phyloP scores from a whole-genome alignment of 2,797 vertebrate genomes.

The Tolypeutes matacus region DNA sequence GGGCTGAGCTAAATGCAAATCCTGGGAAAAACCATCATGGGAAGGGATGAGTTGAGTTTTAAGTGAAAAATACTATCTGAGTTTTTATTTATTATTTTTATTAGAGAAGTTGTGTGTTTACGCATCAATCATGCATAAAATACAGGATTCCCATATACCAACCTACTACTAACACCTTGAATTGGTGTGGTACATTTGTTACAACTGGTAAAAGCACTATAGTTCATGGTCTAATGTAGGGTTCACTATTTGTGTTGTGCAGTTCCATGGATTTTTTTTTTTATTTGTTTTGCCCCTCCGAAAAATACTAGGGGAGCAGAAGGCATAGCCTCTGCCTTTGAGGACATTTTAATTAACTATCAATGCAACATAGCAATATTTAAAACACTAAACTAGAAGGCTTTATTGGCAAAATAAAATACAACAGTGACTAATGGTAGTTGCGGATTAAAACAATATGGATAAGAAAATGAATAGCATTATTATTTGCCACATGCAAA shows the following conservation, averaged over 20 bases:
- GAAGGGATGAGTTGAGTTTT: background rate
- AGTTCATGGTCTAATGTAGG: too few relatives aligned
- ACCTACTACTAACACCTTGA: too few relatives aligned
- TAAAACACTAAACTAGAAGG: slow-evolving; percentile 36
- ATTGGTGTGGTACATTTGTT: too few relatives aligned
- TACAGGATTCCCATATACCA: too few relatives aligned
- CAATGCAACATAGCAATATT: background rate
- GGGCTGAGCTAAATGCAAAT: background rate
- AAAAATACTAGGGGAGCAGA: slow-evolving; percentile 33
- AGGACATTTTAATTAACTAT: slow-evolving; percentile 17
- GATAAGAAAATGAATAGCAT: background rate
- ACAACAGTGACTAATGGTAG: background rate
- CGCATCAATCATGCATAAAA: too few relatives aligned
- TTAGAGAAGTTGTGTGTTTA: too few relatives aligned
- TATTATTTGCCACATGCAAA: background rate
- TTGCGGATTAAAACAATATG: background rate
- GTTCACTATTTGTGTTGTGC: background rate
- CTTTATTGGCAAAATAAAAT: slow-evolving; percentile 1
- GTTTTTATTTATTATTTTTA: too few relatives aligned
- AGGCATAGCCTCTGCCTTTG: slow-evolving; percentile 24
- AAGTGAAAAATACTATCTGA: background rate
- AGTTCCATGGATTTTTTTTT: background rate
- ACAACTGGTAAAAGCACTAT: too few relatives aligned
- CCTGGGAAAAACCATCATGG: background rate
- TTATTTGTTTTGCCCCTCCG: background rate